These are phyloP conservation scores for Thymelicus lineola DNA, from an alignment of 2,888 invertebrate species.

Conservation along the genomic window DNA sequence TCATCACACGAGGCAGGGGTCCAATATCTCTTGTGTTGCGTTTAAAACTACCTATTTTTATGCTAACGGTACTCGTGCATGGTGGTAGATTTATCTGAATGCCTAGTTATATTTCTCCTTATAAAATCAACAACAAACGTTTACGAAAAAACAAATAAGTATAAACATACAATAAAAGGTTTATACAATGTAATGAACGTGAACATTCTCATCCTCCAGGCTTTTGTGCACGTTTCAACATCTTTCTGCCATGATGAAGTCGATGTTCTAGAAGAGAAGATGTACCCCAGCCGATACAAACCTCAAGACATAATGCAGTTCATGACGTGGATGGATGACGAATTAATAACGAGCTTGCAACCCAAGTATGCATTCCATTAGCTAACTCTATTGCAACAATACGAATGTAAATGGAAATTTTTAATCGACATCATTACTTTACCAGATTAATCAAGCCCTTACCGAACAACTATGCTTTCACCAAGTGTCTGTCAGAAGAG, in stretches of 20 bases:
- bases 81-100: too few relatives aligned
- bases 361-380: background rate
- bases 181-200: too few relatives aligned
- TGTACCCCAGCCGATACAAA: background rate
- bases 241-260: slow-evolving; percentile 11
- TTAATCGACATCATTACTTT: too few relatives aligned
- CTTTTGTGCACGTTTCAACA: slow-evolving; percentile 14
- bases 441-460: slow-evolving; percentile 85
- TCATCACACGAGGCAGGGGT: too few relatives aligned
- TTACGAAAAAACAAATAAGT: too few relatives aligned
- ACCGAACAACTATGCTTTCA: slow-evolving; percentile 96
- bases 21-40: too few relatives aligned
- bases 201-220: background rate
- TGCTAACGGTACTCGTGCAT: too few relatives aligned
- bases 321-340: slow-evolving; percentile 13
- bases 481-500: slow-evolving; percentile 93
- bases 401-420: background rate
- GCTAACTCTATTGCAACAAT: too few relatives aligned
- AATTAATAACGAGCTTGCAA: background rate
- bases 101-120: too few relatives aligned
- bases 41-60: too few relatives aligned
- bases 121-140: too few relatives aligned
- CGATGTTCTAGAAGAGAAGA: background rate
- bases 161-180: too few relatives aligned
- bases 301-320: background rate